phyloP scores from a whole-genome alignment of 1,140 invertebrate species.

The Ylistrum balloti region DNA sequence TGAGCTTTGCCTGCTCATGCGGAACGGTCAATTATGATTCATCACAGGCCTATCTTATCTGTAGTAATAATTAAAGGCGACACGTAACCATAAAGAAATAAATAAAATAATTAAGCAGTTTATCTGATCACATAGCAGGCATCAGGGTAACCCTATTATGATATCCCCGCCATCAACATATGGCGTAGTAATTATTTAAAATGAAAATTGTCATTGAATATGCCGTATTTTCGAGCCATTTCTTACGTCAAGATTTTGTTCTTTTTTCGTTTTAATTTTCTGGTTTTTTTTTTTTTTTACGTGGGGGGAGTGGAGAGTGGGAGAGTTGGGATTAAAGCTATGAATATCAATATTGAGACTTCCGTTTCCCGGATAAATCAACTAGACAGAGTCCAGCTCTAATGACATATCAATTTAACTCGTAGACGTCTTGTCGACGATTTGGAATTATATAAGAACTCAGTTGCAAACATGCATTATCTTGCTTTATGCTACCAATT shows the following conservation, averaged over 20 bases:
- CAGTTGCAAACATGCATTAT: background rate
- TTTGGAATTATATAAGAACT: background rate
- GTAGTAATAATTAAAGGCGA: background rate
- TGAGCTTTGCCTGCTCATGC: too few relatives aligned
- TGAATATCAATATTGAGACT: too few relatives aligned
- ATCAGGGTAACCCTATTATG: background rate
- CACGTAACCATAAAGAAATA: conserved; percentile 28
- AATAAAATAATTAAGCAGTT: conserved; percentile 6
- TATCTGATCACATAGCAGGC: background rate
- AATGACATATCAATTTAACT: too few relatives aligned
- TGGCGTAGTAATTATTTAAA: background rate
- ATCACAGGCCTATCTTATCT: background rate
- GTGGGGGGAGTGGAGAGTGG: too few relatives aligned
- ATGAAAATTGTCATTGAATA: too few relatives aligned
- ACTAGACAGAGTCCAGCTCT: too few relatives aligned
- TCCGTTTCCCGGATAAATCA: too few relatives aligned
- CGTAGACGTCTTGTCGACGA: background rate
- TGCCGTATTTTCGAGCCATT: too few relatives aligned
- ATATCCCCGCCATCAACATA: background rate
- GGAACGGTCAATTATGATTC: background rate
- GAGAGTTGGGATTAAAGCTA: too few relatives aligned
- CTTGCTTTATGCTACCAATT: background rate
- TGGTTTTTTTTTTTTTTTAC: too few relatives aligned
- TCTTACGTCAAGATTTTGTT: too few relatives aligned
- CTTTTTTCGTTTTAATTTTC: too few relatives aligned